Base-by-base conservation (phyloP, 2,888 invertebrate genomes). In the Heliconius cydno region DNA sequence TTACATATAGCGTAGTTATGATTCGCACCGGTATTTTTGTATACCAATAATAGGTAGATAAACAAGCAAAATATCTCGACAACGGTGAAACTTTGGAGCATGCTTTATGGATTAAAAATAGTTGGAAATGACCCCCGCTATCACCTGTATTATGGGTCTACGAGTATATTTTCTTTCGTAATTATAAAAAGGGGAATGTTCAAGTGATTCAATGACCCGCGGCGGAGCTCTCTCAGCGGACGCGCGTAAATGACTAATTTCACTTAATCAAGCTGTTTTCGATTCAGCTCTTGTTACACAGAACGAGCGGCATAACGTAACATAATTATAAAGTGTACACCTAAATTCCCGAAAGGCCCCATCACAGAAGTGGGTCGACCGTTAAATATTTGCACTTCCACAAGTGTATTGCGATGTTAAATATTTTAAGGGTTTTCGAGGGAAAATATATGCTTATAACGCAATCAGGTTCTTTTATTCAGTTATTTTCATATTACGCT, bases 361-460 rank as follows among this genome's bases (percentile, higher is more conserved):
- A 78, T 78, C 78, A 79, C 46, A 79, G 78, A 79, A 79, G 78
- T 79, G 74, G 78, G 74, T 79, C 78, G 67, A 25, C 73, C 68
- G 78, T 74, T 75, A 79, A 79, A 79, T 79, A 79, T 79, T 79
- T 79, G 68, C 78, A 74, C 68, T 75, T 68, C 46, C 78, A 79
- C 74, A 75, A 79, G 78, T 75, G 74, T 78, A 74, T 74, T 78
- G 74, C 74, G 74, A 30, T 73, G 74, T 79, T 74, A 74, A 79
- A 79, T 75, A 75, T 75, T 65, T 73, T 73, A 73, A 73, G 73
- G 73, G 60, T n/a, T 73, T 60, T 73, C 38, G 73, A 73, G 60
- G 73, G 25, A 73, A 70, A 73, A 73, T 73, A 63, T 73, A 34
- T 60, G 60, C 25, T 73, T 73, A 73, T 73, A 73, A 13, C 34